Percentiles rank a stretch among this genome's conserved stretches.
Conservation (phyloP, 2,888 invertebrate genomes). For the Papilio demoleus region DNA sequence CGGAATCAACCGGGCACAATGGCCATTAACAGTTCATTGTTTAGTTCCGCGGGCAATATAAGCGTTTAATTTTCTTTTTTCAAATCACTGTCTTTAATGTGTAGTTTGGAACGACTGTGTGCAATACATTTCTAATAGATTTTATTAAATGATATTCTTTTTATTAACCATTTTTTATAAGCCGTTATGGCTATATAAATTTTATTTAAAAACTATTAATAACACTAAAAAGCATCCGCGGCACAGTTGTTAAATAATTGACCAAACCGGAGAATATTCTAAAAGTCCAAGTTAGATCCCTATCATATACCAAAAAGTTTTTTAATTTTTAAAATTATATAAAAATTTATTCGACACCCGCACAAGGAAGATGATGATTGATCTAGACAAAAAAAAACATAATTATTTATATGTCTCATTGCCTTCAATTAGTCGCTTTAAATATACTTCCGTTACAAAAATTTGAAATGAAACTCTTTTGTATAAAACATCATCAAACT, state of each 20-base stretch:
- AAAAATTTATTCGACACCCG: too few relatives aligned
- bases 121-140: not conserved
- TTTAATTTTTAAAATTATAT: too few relatives aligned
- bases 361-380: too few relatives aligned
- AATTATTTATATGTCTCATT: not conserved
- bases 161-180: not conserved
- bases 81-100: not conserved
- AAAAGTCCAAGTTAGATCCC: too few relatives aligned
- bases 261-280: too few relatives aligned
- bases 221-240: too few relatives aligned
- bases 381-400: too few relatives aligned
- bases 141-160: not conserved
- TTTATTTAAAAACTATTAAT: too few relatives aligned
- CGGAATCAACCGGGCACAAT: slow-evolving; percentile 24
- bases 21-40: slow-evolving; percentile 31
- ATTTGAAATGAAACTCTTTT: not conserved
- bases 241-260: too few relatives aligned
- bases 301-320: too few relatives aligned
- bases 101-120: not conserved
- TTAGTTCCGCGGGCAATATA: slow-evolving; percentile 12
- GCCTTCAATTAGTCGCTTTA: too few relatives aligned
- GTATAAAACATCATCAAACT: not conserved
- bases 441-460: not conserved
- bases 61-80: slow-evolving; percentile 12
- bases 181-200: too few relatives aligned